Evolutionary conservation across 2,797 vertebrate species (phyloP).

Genomic region (Salmo trutta): DNA sequence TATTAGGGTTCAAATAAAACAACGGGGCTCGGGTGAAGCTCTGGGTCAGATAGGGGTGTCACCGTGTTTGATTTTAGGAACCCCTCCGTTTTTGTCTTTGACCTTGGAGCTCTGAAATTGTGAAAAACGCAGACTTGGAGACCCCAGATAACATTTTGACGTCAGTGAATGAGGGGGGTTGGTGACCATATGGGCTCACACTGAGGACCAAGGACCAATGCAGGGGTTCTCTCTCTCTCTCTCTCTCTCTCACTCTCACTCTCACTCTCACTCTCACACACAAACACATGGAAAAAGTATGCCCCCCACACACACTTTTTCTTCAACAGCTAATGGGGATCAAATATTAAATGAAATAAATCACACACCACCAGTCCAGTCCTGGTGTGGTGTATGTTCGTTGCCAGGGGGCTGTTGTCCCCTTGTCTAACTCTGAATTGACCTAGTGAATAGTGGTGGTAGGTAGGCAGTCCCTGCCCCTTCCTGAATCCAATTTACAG

Average conservation of each 20-base stretch:
- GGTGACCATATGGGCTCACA: neutral
- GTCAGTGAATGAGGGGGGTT: neutral
- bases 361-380: neutral
- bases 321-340: too few relatives aligned
- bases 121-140: neutral
- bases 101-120: constrained; percentile 26
- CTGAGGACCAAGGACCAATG: neutral
- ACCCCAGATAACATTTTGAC: neutral
- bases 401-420: constrained; percentile 46
- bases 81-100: constrained; percentile 51
- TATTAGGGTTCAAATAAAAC: constrained; percentile 72
- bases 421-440: constrained; percentile 42
- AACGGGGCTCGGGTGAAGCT: constrained; percentile 59
- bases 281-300: too few relatives aligned
- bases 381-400: constrained; percentile 10
- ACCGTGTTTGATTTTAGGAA: constrained; percentile 58
- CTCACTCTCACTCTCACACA: too few relatives aligned
- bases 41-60: constrained; percentile 63
- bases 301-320: too few relatives aligned
- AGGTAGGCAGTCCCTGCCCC: constrained; percentile 52
- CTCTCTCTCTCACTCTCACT: too few relatives aligned
- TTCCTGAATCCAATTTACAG: constrained; percentile 48
- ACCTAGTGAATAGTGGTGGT: constrained; percentile 35
- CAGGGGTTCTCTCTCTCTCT: neutral
- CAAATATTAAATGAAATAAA: too few relatives aligned